Evolutionary conservation across 2,113 vertebrate species (phyloP).

Genomic region (Illadopsis cleaveri): DNA sequence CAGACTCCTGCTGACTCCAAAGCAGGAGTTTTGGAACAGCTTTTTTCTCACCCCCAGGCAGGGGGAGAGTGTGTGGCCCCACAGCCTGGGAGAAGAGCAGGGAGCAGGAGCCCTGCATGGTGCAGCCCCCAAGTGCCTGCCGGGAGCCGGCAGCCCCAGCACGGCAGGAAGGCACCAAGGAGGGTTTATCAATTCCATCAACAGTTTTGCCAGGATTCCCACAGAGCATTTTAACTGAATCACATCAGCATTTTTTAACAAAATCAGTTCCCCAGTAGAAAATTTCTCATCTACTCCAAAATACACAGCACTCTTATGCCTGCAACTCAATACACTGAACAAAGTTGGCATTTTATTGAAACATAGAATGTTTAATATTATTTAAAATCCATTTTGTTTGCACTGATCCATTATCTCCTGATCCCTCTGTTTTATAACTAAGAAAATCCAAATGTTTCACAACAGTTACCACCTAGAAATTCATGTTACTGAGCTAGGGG

Average conservation of each 20-base stretch:
- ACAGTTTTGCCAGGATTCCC: background rate
- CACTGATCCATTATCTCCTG: background rate
- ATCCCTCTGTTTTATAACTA: background rate
- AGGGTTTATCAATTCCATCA: background rate
- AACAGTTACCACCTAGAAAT: background rate
- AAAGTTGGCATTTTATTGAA: background rate
- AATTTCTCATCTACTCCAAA: background rate
- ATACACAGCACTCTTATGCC: background rate
- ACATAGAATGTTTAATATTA: background rate
- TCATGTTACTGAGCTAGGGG: background rate
- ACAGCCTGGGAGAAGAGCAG: background rate
- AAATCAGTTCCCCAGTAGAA: background rate
- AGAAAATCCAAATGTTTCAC: background rate
- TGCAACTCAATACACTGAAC: background rate
- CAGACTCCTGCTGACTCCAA: background rate
- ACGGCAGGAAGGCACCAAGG: background rate
- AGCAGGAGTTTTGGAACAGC: background rate
- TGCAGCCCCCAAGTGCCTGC: background rate
- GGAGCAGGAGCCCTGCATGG: background rate
- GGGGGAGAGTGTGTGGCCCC: background rate
- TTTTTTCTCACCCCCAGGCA: fast-evolving
- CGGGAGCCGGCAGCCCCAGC: background rate
- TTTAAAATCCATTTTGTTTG: background rate
- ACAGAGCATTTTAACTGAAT: background rate
- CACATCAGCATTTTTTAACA: background rate